phyloP scores from a whole-genome alignment of 2,797 vertebrate species.

The Distichodus sexfasciatus region DNA sequence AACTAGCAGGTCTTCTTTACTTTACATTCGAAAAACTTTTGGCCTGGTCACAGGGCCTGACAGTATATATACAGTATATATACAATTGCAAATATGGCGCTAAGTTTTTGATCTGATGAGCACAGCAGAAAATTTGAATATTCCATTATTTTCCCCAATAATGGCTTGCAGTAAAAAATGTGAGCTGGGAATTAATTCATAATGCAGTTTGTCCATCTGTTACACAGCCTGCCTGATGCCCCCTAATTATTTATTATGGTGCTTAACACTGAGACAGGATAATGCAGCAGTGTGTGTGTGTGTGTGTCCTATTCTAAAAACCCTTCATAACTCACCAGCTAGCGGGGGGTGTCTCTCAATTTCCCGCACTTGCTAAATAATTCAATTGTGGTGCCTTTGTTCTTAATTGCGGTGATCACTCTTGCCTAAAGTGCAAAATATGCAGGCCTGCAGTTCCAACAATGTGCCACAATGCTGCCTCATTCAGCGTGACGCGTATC shows the following conservation, averaged over 20 bases:
- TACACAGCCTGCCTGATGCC: not conserved
- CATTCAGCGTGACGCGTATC: not conserved
- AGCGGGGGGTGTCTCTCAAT: constrained; percentile 54
- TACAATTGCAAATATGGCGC: not conserved
- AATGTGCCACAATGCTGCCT: constrained; percentile 64
- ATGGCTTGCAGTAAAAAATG: not conserved
- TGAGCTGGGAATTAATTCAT: not conserved
- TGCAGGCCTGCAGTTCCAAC: constrained; percentile 62
- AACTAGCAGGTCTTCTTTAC: too few relatives aligned
- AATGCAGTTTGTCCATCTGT: not conserved
- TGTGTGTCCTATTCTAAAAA: constrained; percentile 6
- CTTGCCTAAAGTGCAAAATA: constrained; percentile 71
- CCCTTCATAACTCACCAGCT: constrained; percentile 57
- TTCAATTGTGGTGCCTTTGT: constrained; percentile 68
- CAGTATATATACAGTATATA: too few relatives aligned
- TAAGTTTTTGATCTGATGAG: not conserved
- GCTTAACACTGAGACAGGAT: not conserved
- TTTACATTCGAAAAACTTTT: too few relatives aligned
- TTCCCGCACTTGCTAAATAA: constrained; percentile 63
- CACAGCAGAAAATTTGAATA: not conserved
- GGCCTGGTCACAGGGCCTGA: too few relatives aligned
- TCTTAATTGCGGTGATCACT: constrained; percentile 73
- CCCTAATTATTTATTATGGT: not conserved
- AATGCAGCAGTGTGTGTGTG: constrained; percentile 5
- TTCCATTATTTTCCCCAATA: not conserved